Evolutionary conservation across 2,113 vertebrate genomes (phyloP).

Genomic region (Carassius auratus): DNA sequence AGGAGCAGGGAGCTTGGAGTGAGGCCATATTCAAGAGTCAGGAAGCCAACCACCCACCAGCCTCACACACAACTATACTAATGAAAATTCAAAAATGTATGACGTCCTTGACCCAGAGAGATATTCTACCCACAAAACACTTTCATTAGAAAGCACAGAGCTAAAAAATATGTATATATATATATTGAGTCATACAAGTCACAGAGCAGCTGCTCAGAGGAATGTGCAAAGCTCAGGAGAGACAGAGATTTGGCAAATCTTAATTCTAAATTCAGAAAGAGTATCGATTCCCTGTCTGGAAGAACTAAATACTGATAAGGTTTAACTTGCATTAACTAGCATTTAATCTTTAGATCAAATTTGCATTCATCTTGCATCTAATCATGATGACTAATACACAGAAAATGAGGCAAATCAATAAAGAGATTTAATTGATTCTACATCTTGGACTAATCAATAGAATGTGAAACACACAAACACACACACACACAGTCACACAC

Average conservation of each 20-base stretch:
- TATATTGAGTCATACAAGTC: neutral
- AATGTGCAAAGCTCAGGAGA: neutral
- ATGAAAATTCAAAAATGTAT: neutral
- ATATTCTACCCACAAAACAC: conserved; percentile 1
- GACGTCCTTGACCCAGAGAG: neutral
- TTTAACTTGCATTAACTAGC: neutral
- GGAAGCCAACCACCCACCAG: conserved; percentile 23
- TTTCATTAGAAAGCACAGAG: neutral
- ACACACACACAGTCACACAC: no score
- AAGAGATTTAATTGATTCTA: neutral
- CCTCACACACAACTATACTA: neutral
- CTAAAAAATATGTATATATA: neutral
- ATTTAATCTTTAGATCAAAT: neutral
- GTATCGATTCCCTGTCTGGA: neutral
- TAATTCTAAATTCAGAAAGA: neutral
- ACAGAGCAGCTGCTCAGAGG: neutral
- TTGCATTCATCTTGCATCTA: neutral
- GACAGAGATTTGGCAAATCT: neutral
- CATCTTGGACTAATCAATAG: neutral
- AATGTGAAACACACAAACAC: neutral
- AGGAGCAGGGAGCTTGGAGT: conserved; percentile 42
- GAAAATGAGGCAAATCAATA: neutral
- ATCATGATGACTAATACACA: neutral
- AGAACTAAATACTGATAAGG: neutral
- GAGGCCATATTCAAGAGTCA: conserved; percentile 36